A percentile compares a stretch with the other conserved stretches of the same genome.
Conservation (phyloP, 2,888 invertebrate species). For the Acanthococcus lagerstroemiae region DNA sequence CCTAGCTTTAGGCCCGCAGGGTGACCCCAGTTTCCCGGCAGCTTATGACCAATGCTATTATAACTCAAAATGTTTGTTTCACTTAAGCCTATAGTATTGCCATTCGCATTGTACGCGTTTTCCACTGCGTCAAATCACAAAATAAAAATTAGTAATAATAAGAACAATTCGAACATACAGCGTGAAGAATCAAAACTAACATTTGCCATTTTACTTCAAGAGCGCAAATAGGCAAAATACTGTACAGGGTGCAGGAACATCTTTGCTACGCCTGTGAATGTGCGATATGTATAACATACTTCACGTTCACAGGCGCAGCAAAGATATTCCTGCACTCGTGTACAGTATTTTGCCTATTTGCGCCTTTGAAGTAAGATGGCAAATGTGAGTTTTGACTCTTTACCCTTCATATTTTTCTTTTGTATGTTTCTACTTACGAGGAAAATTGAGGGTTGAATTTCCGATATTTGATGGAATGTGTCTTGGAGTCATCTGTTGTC, state of each 20-base stretch:
- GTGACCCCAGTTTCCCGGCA: constrained; percentile 88
- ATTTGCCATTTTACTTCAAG: too few species aligned
- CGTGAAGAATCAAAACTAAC: too few species aligned
- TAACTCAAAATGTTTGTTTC: constrained; percentile 2
- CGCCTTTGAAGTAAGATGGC: too few species aligned
- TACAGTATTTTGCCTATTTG: too few species aligned
- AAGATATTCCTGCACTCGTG: too few species aligned
- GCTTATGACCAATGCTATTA: constrained; percentile 32
- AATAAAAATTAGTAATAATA: background rate
- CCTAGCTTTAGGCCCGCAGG: constrained; percentile 74
- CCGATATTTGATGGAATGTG: constrained; percentile 15
- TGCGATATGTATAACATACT: too few species aligned
- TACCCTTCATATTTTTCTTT: too few species aligned
- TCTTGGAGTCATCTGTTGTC: constrained; percentile 6
- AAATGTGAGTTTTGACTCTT: background rate
- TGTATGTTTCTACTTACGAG: constrained; percentile 11
- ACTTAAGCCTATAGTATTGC: constrained; percentile 40
- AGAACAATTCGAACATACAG: background rate
- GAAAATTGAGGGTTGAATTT: constrained; percentile 22
- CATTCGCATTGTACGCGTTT: constrained; percentile 65
- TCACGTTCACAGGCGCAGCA: too few species aligned
- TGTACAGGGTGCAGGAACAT: too few species aligned
- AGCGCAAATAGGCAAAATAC: too few species aligned
- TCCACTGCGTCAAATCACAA: constrained; percentile 51
- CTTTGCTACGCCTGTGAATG: too few species aligned